Conservation (phyloP, 2,888 invertebrate genomes). For the Lydus trimaculatus region DNA sequence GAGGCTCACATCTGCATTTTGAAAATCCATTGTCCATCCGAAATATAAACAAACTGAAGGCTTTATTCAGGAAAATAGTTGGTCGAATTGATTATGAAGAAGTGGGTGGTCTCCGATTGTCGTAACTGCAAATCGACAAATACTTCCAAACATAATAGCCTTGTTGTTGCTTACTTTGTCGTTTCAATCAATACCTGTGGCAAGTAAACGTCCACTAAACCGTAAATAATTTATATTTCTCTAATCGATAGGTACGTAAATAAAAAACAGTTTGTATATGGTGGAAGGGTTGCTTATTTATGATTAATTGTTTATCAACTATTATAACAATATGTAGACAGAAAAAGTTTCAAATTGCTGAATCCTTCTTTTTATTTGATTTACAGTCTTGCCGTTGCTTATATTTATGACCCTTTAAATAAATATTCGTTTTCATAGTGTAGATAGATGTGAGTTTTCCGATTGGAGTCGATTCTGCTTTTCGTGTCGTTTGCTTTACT, state of each 20-base stretch:
- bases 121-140: too few relatives aligned
- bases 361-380: background rate
- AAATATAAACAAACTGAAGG: too few relatives aligned
- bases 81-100: too few relatives aligned
- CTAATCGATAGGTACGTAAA: background rate
- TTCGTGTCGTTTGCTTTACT: background rate
- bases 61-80: too few relatives aligned
- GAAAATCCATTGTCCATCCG: too few relatives aligned
- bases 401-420: background rate
- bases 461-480: background rate
- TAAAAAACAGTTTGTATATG: background rate
- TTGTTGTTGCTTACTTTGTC: background rate
- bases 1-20: background rate
- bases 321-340: too few relatives aligned
- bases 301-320: background rate
- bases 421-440: background rate
- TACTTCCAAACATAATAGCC: background rate
- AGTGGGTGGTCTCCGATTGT: too few relatives aligned
- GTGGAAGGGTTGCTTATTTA: background rate
- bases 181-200: background rate
- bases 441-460: background rate
- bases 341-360: background rate
- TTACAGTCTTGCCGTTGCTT: background rate
- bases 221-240: background rate
- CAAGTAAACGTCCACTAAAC: background rate